A percentile compares a stretch with the other conserved stretches of the same genome.
These are phyloP conservation scores for Leptinotarsa texana DNA, from an alignment of 1,140 invertebrate genomes.

Conservation along the genomic window DNA sequence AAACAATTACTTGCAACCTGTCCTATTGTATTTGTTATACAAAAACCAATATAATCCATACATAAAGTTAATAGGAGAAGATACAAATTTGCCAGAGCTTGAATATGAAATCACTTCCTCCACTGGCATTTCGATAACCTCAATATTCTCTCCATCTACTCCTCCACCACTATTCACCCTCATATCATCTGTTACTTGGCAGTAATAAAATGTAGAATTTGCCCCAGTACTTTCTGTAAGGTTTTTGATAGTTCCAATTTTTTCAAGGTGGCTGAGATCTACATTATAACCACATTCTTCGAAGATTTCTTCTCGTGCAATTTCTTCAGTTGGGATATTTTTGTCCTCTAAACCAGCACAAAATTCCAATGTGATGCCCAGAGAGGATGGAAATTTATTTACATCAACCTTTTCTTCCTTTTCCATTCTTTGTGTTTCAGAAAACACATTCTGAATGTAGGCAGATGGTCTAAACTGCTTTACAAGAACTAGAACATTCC, in stretches of 20 bases:
- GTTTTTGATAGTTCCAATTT: slow-evolving; percentile 66
- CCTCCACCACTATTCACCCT: slow-evolving; percentile 65
- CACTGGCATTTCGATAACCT: slow-evolving; percentile 86
- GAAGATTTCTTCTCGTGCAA: slow-evolving; percentile 83
- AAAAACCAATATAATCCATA: slow-evolving; percentile 87
- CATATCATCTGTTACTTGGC: slow-evolving; percentile 91
- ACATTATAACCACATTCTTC: slow-evolving; percentile 97
- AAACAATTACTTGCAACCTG: background rate
- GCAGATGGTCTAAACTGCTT: slow-evolving; percentile 88
- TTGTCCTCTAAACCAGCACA: slow-evolving; percentile 96
- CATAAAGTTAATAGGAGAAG: slow-evolving; percentile 78
- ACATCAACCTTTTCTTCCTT: slow-evolving; percentile 65
- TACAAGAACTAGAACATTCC: slow-evolving; percentile 82
- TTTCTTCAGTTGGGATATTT: slow-evolving; percentile 71
- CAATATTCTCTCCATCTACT: slow-evolving; percentile 59
- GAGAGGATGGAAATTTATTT: slow-evolving; percentile 68
- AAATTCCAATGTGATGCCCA: slow-evolving; percentile 86
- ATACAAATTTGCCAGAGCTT: slow-evolving; percentile 61
- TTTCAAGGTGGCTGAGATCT: slow-evolving; percentile 68
- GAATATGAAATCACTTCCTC: slow-evolving; percentile 72
- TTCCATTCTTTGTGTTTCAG: slow-evolving; percentile 55
- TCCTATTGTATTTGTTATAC: slow-evolving; percentile 39
- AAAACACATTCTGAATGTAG: slow-evolving; percentile 64
- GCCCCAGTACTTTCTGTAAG: slow-evolving; percentile 76
- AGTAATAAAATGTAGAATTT: slow-evolving; percentile 82